These are phyloP conservation scores for Pemphigus obesinymphae DNA, from an alignment of 1,140 invertebrate species.

Conservation along the genomic window DNA sequence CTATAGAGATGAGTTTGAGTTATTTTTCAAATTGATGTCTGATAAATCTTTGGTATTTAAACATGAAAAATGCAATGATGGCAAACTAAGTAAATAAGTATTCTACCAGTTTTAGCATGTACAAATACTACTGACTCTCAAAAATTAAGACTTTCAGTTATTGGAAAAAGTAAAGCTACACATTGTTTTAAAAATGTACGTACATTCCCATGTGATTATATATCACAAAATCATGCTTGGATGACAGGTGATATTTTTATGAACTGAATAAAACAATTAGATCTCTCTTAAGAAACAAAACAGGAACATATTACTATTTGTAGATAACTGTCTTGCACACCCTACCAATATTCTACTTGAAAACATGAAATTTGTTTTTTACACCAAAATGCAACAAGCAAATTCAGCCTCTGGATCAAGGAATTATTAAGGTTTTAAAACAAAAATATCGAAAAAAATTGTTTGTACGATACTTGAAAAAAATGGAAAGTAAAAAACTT, in stretches of 20 bases:
- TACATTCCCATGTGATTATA: no score
- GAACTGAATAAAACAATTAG: no score
- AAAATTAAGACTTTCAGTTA: conserved; percentile 46
- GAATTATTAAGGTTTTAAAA: not conserved
- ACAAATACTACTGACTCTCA: not conserved
- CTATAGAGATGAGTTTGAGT: conserved; percentile 46
- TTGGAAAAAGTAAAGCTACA: no score
- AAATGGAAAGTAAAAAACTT: no score
- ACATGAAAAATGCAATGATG: not conserved
- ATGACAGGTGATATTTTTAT: not conserved
- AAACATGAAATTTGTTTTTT: not conserved
- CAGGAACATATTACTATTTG: no score
- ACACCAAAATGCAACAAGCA: not conserved
- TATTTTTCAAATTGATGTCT: not conserved
- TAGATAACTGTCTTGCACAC: no score
- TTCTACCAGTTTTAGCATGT: not conserved
- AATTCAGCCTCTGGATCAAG: not conserved
- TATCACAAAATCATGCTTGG: not conserved
- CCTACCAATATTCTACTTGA: not conserved
- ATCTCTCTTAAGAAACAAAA: not conserved
- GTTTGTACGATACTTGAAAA: no score
- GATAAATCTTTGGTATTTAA: conserved; percentile 23
- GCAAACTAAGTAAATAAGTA: not conserved
- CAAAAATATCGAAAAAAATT: not conserved
- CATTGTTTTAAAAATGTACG: no score